These are phyloP conservation scores for Trachelus stipa DNA, from an alignment of 2,888 invertebrate species.

Conservation along the genomic window DNA sequence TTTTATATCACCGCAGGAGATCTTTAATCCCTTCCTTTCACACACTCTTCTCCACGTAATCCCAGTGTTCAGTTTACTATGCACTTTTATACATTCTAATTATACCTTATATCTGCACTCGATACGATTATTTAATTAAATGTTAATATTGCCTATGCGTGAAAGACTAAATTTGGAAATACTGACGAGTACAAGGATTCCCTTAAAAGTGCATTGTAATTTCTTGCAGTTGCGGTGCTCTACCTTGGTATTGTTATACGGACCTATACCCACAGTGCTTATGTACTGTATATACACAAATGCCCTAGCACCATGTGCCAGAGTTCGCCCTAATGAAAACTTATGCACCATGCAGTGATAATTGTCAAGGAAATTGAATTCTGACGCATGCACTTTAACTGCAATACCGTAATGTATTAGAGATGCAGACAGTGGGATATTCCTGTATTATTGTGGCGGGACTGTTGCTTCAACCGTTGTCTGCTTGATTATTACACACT, in stretches of 20 bases:
- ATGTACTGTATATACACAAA: background rate
- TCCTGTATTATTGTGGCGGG: background rate
- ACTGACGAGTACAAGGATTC: background rate
- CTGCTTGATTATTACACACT: background rate
- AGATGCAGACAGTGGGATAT: background rate
- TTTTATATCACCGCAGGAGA: constrained; percentile 22
- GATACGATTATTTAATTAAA: background rate
- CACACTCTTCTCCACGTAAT: background rate
- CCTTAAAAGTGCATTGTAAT: background rate
- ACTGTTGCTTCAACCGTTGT: background rate
- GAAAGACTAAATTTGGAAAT: background rate
- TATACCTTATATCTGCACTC: background rate
- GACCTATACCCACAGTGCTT: background rate
- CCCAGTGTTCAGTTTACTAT: background rate
- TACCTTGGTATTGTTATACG: background rate
- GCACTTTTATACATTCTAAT: background rate
- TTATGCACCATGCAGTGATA: constrained; percentile 22
- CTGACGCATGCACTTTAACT: background rate
- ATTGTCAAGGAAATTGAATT: constrained; percentile 24
- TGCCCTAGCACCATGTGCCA: background rate
- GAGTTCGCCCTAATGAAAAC: constrained; percentile 20
- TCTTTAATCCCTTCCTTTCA: constrained; percentile 5
- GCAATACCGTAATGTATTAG: background rate
- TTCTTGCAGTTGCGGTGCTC: background rate
- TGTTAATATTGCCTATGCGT: background rate